Conservation (phyloP, 2,113 vertebrate species). For the Scolopax mira region DNA sequence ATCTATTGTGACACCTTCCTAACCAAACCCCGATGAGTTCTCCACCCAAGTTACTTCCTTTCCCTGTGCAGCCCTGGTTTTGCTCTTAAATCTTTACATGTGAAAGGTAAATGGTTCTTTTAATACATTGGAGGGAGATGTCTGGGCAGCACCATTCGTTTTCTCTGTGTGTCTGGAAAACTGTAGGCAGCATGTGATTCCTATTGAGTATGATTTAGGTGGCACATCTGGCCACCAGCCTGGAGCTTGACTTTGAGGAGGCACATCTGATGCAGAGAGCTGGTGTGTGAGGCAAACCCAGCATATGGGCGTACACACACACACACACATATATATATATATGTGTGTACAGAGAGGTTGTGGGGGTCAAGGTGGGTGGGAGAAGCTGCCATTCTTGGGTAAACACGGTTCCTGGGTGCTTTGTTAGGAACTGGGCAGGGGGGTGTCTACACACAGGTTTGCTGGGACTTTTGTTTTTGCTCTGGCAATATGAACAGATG, state of each 20-base stretch:
- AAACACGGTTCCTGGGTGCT: background rate
- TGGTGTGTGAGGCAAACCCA: background rate
- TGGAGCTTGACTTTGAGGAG: background rate
- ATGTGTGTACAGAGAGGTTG: too few species aligned
- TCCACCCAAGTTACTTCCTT: background rate
- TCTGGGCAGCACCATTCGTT: background rate
- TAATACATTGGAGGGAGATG: background rate
- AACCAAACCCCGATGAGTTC: background rate
- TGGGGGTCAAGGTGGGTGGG: too few species aligned
- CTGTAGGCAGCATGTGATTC: background rate
- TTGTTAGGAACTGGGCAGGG: background rate
- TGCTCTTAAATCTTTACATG: background rate
- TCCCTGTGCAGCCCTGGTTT: background rate
- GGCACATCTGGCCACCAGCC: background rate
- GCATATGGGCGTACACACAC: background rate
- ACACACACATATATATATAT: too few species aligned
- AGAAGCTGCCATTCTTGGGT: background rate
- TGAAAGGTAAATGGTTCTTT: background rate
- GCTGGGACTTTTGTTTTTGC: background rate
- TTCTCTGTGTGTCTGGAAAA: background rate
- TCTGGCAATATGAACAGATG: accelerated
- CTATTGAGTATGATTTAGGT: background rate
- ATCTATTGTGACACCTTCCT: background rate
- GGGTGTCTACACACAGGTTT: background rate
- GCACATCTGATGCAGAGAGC: background rate